Conservation (phyloP, 1,140 invertebrate species). For the Mylabris phalerata region DNA sequence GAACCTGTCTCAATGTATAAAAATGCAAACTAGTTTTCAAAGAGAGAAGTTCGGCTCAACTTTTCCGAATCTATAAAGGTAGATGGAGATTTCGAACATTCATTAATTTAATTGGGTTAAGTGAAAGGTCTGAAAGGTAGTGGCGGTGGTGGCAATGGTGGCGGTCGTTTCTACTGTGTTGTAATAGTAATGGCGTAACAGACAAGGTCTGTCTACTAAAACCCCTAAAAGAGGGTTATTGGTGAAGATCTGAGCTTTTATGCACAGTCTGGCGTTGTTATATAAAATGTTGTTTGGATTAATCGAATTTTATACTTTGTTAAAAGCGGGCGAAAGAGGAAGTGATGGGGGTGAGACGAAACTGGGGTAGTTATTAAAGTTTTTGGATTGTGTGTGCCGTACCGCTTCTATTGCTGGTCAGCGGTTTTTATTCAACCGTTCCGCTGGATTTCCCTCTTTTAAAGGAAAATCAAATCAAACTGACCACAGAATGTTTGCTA, state of each 20-base stretch:
- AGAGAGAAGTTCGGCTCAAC: constrained; percentile 4
- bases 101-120: constrained; percentile 32
- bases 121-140: constrained; percentile 25
- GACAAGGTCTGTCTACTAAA: constrained; percentile 9
- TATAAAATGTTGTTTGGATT: constrained; percentile 27
- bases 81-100: constrained; percentile 25
- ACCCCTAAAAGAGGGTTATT: constrained; percentile 17
- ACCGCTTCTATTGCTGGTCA: constrained; percentile 12
- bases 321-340: constrained; percentile 14
- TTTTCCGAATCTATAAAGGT: constrained; percentile 25
- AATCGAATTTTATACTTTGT: constrained; percentile 33
- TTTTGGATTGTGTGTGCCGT: too few species aligned
- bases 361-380: too few species aligned
- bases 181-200: neutral
- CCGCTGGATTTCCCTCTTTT: constrained; percentile 5
- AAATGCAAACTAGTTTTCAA: constrained; percentile 20
- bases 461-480: constrained; percentile 27
- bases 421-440: constrained; percentile 18
- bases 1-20: neutral
- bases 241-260: constrained; percentile 28
- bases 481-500: constrained; percentile 20
- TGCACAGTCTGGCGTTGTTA: constrained; percentile 22
- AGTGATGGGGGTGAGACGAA: too few species aligned
- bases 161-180: too few species aligned
- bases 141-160: too few species aligned